Conservation (phyloP, 2,797 vertebrate genomes). For the Pogonophryne albipinna region DNA sequence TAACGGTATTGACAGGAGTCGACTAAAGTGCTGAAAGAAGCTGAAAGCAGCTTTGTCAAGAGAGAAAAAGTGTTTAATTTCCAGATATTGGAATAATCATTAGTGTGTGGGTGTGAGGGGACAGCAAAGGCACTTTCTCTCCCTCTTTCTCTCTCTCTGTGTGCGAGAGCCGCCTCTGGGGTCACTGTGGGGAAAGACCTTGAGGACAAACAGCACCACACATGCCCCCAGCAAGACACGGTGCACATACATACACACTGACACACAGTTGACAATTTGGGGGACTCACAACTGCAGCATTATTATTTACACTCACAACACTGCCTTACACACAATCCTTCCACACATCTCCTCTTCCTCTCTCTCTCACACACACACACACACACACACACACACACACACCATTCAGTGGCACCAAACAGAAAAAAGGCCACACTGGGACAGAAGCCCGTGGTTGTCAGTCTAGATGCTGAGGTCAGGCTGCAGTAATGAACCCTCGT, state of each 20-base stretch:
- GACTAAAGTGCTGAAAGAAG: constrained; percentile 63
- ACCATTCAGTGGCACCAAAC: constrained; percentile 51
- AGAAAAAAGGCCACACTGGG: constrained; percentile 54
- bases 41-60: constrained; percentile 72
- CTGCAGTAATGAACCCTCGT: constrained; percentile 88
- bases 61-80: constrained; percentile 61
- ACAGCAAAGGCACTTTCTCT: constrained; percentile 84
- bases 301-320: constrained; percentile 31
- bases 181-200: constrained; percentile 86
- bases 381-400: constrained; percentile 11
- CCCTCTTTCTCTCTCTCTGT: constrained; percentile 82
- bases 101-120: constrained; percentile 73
- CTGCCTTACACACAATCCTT: constrained; percentile 24
- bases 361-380: background rate
- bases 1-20: constrained; percentile 58
- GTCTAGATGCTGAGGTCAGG: constrained; percentile 80
- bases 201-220: constrained; percentile 83
- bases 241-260: constrained; percentile 12
- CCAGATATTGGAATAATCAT: constrained; percentile 58
- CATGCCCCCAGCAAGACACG: constrained; percentile 61
- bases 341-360: background rate
- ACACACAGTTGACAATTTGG: constrained; percentile 24
- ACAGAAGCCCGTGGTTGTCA: constrained; percentile 48
- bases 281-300: constrained; percentile 38
- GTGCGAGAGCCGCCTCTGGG: constrained; percentile 79